A percentile compares a stretch with the other conserved stretches of the same genome.
These are phyloP conservation scores for Jaculus jaculus DNA, from an alignment of 2,113 vertebrate genomes.

Conservation along the genomic window DNA sequence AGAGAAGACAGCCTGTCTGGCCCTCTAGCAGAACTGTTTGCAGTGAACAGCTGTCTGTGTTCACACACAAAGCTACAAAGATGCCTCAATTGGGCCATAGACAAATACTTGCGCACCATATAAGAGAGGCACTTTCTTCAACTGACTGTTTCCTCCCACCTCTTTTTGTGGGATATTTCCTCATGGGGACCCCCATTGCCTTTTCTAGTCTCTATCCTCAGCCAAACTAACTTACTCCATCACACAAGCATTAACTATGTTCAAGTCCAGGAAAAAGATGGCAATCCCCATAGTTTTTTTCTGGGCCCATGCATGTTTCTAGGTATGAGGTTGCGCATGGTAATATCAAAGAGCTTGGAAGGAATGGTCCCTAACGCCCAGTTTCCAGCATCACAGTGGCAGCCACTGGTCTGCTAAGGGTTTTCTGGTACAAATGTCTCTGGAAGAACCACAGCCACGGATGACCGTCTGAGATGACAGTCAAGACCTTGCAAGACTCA, in stretches of 20 bases:
- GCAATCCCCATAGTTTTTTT: background rate
- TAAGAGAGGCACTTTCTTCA: background rate
- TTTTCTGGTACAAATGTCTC: background rate
- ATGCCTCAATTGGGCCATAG: background rate
- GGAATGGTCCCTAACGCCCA: fast-evolving
- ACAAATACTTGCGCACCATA: background rate
- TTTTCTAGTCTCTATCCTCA: background rate
- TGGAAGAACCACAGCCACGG: background rate
- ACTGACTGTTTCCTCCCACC: background rate
- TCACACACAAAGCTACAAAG: background rate
- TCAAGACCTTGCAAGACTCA: background rate
- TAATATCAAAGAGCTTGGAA: background rate
- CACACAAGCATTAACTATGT: background rate
- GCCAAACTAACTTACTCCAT: background rate
- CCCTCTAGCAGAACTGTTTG: background rate
- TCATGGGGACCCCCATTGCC: fast-evolving
- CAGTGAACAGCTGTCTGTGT: background rate
- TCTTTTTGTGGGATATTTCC: background rate
- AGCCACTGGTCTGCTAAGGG: background rate
- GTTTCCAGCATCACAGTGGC: background rate
- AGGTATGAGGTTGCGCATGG: background rate
- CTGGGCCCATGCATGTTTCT: background rate
- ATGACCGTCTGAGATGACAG: background rate
- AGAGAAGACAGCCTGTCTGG: background rate
- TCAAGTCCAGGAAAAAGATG: background rate